These are phyloP conservation scores for Pollachius pollachius DNA, from an alignment of 2,113 vertebrate genomes.

Conservation along the genomic window DNA sequence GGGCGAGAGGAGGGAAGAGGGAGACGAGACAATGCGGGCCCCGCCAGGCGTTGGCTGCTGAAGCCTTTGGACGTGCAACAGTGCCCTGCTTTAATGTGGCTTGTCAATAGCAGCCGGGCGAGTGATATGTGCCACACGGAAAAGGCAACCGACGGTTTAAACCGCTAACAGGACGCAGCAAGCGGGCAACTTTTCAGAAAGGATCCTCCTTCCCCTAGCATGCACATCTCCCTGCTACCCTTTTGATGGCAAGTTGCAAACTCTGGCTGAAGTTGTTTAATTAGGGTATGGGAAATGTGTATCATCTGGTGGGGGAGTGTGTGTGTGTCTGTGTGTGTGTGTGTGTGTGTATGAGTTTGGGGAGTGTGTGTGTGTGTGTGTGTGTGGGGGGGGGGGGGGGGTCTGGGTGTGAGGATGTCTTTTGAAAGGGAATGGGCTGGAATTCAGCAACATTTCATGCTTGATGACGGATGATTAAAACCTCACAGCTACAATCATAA, in stretches of 20 bases:
- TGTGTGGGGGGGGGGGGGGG: constrained; percentile 12
- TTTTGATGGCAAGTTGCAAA: constrained; percentile 35
- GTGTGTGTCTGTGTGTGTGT: not conserved
- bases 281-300: no score
- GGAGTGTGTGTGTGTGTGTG: not conserved
- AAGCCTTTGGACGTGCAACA: constrained; percentile 42
- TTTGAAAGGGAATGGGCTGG: constrained; percentile 54
- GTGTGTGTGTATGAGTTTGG: not conserved
- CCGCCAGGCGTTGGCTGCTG: no score
- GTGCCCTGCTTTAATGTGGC: constrained; percentile 73
- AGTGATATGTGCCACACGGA: constrained; percentile 67
- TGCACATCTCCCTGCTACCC: constrained; percentile 14
- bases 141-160: constrained; percentile 52
- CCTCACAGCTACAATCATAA: constrained; percentile 56
- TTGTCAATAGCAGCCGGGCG: constrained; percentile 73
- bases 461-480: constrained; percentile 62
- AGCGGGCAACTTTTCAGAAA: constrained; percentile 65
- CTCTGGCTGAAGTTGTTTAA: not conserved
- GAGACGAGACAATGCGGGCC: no score
- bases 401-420: constrained; percentile 39
- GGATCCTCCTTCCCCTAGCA: constrained; percentile 49
- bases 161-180: constrained; percentile 60
- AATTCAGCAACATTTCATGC: constrained; percentile 56
- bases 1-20: constrained; percentile 6
- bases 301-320: not conserved